phyloP scores from a whole-genome alignment of 2,113 vertebrate genomes.

The Numida meleagris region DNA sequence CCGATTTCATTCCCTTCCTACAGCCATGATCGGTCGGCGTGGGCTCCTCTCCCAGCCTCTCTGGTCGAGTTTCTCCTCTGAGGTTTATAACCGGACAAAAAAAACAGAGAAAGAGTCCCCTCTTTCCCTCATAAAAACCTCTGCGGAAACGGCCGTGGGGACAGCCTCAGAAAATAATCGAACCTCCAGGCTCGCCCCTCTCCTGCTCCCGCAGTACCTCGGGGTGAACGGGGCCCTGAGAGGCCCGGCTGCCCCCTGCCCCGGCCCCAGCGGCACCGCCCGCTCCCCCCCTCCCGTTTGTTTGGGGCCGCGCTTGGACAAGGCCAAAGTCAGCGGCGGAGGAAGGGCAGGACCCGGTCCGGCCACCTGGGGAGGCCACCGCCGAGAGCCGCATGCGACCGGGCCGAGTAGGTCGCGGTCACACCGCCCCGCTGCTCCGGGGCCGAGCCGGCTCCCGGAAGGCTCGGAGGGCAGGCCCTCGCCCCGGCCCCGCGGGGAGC shows the following conservation, averaged over 20 bases:
- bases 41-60: neutral
- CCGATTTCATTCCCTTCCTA: neutral
- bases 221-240: neutral
- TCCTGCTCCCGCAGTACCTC: neutral
- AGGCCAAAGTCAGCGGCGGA: constrained; percentile 68
- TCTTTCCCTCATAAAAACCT: neutral
- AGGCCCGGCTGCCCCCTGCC: neutral
- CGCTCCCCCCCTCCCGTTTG: neutral
- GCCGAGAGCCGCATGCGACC: neutral
- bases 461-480: neutral
- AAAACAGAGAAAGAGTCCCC: neutral
- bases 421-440: too few relatives aligned
- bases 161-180: neutral
- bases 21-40: neutral
- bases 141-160: neutral
- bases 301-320: neutral
- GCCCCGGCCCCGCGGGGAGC: neutral
- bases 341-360: neutral
- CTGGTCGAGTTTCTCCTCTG: neutral
- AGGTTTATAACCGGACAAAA: neutral
- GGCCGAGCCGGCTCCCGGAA: neutral
- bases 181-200: neutral
- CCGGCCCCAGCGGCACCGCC: neutral
- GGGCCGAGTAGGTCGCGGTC: too few relatives aligned
- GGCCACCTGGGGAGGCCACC: neutral